These are phyloP conservation scores for Melanotaenia trifasciata DNA, from an alignment of 2,797 vertebrate species.

Conservation along the genomic window DNA sequence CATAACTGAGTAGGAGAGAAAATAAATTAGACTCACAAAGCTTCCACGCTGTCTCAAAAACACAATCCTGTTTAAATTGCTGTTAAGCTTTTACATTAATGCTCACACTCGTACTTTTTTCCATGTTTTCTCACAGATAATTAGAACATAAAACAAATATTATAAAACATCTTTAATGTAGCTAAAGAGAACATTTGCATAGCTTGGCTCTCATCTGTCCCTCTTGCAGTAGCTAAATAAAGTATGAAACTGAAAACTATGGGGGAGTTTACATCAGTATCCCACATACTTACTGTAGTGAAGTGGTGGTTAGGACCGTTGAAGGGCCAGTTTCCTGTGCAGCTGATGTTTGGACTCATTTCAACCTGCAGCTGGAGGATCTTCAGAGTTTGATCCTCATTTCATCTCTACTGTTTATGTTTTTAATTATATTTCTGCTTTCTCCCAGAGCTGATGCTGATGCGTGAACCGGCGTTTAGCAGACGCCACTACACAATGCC, in stretches of 20 bases:
- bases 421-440: slow-evolving; percentile 6
- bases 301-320: slow-evolving; percentile 44
- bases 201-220: slow-evolving; percentile 14
- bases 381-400: slow-evolving; percentile 22
- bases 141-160: slow-evolving; percentile 5
- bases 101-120: too few relatives aligned
- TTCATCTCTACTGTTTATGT: slow-evolving; percentile 22
- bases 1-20: too few relatives aligned
- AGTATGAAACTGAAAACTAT: slow-evolving; percentile 40
- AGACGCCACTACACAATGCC: slow-evolving; percentile 36
- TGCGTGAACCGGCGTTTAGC: slow-evolving; percentile 45
- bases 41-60: too few relatives aligned
- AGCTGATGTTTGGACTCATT: slow-evolving; percentile 37
- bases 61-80: too few relatives aligned
- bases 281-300: slow-evolving; percentile 56
- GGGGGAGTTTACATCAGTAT: slow-evolving; percentile 11
- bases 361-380: slow-evolving; percentile 32
- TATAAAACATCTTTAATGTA: slow-evolving; percentile 30
- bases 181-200: slow-evolving; percentile 37
- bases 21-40: too few relatives aligned
- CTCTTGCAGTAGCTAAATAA: slow-evolving; percentile 55
- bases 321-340: slow-evolving; percentile 17
- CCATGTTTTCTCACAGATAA: neutral
- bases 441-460: slow-evolving; percentile 4
- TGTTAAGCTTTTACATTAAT: too few relatives aligned